Percentiles rank a stretch among this genome's conserved stretches.
Conservation (phyloP, 2,113 vertebrate genomes). For the Megaptera novaeangliae region DNA sequence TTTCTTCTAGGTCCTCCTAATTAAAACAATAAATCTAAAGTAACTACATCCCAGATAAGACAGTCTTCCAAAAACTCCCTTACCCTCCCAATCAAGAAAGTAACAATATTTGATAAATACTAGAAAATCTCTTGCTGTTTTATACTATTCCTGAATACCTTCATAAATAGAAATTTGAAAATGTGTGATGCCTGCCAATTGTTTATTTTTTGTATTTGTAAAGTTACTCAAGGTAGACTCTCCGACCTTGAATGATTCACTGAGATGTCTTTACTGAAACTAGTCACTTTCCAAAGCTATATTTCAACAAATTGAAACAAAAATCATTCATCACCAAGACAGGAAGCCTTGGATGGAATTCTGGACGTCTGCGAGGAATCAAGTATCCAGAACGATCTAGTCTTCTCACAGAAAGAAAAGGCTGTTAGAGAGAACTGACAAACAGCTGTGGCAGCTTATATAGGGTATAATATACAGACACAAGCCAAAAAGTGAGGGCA, state of each 20-base stretch:
- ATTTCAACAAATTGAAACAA: background rate
- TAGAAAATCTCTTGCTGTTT: background rate
- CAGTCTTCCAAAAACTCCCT: background rate
- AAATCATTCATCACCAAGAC: background rate
- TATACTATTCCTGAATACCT: background rate
- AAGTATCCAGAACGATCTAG: background rate
- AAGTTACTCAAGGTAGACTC: background rate
- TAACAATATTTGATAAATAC: background rate
- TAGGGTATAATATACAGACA: background rate
- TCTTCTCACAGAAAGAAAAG: background rate
- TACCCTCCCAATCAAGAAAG: background rate
- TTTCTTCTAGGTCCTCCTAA: background rate
- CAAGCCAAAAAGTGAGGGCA: constrained; percentile 10
- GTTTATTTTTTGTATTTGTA: background rate
- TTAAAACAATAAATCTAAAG: background rate
- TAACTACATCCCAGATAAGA: background rate
- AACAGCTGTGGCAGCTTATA: constrained; percentile 41
- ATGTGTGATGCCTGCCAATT: background rate
- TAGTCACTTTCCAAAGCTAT: background rate
- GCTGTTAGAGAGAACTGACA: background rate
- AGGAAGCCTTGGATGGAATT: background rate
- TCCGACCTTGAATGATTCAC: background rate
- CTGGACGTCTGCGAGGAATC: background rate
- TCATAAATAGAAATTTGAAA: background rate
- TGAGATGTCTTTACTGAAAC: background rate